Percentiles rank a stretch among this genome's conserved stretches.
Conservation (phyloP, 2,113 vertebrate genomes). For the Tringa solitaria region DNA sequence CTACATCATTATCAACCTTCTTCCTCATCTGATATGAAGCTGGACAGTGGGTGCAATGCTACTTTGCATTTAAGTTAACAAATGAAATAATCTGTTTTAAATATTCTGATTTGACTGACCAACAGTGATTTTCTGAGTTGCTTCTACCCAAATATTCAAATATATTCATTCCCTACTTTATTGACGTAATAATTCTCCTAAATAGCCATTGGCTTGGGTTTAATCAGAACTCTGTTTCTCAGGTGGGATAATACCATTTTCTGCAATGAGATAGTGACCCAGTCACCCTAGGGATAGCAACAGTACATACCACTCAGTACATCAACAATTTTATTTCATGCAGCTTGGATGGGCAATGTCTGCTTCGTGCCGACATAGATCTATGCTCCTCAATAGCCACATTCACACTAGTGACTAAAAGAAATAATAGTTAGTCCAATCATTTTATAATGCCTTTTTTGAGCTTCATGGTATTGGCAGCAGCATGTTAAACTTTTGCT, state of each 20-base stretch:
- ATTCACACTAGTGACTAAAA: not conserved
- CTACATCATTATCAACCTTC: not conserved
- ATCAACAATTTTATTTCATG: not conserved
- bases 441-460: not conserved
- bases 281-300: not conserved
- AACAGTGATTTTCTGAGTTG: not conserved
- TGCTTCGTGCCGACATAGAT: not conserved
- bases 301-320: not conserved
- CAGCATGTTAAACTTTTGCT: not conserved
- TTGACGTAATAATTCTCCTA: not conserved
- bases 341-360: not conserved
- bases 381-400: not conserved
- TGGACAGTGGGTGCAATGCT: not conserved
- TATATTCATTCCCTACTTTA: fast-evolving
- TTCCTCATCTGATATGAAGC: not conserved
- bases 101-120: not conserved
- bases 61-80: not conserved
- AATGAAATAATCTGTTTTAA: not conserved
- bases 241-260: not conserved
- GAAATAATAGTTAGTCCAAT: not conserved
- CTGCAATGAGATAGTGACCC: not conserved
- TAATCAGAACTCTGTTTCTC: not conserved
- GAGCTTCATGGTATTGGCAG: not conserved
- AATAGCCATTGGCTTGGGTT: not conserved
- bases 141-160: not conserved